Evolutionary conservation across 1,140 invertebrate species (phyloP), one percentile per base, ranked within the genome.

Genomic region (Leptonema lineaticorne): DNA sequence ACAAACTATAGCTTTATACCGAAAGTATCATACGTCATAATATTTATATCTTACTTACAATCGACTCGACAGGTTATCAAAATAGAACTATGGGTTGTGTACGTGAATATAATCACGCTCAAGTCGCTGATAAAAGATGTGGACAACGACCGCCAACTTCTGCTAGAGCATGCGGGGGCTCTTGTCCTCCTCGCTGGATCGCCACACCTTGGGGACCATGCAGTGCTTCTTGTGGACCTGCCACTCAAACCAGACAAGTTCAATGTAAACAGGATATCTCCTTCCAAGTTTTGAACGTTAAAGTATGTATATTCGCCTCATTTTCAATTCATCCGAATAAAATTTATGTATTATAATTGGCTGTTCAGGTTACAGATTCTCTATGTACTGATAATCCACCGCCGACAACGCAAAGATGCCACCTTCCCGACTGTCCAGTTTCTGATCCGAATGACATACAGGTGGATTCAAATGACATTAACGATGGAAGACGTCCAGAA

Each of bases 171-270:
- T 80, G 79, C 7, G 73, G 73, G 0, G 75, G 69, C 3, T 77
- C 80, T 0, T 83, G 81, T 60, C 77, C 80, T 9, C 79, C 81
- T 5, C 74, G 80, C 2, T 83, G 80, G 81, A 75, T 78, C 50
- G 75, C 80, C 0, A 76, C 77, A 20, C 76, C 80, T 11, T 83
- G 81, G 81, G 78, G 80, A n/a, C 76, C 80, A 1, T 83, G 81
- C 58, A 79, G 80, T 3, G 77, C 79, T 0, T 53, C 71, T 4
- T 83, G 81, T 71, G 81, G 81, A n/a, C 78, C 78, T 8, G 79
- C 81, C 20, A 29, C 30, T 0, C 71, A 73, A 37, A 60, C 18
- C 30, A 28, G 71, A 33, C 24, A 64, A 37, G 27, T 73, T 11
- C 37, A 64, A 27, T 73, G 71, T 37, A 37, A 59, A 30, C 71